Evolutionary conservation across 2,888 invertebrate genomes (phyloP).

Genomic region (Altica lythri): DNA sequence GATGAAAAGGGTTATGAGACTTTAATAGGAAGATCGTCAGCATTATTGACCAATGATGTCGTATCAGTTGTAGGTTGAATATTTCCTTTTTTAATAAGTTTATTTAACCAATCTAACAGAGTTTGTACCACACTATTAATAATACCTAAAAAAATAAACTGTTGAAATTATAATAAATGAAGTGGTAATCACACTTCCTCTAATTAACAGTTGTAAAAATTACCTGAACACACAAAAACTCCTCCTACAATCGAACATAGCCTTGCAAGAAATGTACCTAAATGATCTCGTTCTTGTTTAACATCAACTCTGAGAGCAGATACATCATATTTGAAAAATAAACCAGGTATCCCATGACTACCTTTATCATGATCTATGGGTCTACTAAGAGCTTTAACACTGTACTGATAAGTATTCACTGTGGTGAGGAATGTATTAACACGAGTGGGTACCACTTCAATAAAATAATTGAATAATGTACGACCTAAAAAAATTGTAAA

Average conservation of each 20-base stretch:
- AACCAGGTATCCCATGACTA: slow-evolving; percentile 92
- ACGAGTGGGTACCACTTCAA: slow-evolving; percentile 95
- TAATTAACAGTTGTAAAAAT: no score
- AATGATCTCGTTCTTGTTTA: slow-evolving; percentile 75
- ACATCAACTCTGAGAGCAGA: slow-evolving; percentile 87
- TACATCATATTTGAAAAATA: slow-evolving; percentile 94
- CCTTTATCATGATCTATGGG: slow-evolving; percentile 75
- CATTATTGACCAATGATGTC: no score
- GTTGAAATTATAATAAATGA: no score
- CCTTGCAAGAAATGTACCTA: slow-evolving; percentile 81
- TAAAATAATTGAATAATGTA: slow-evolving; percentile 89
- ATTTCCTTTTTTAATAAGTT: no score
- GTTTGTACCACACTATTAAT: no score
- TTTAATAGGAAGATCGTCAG: no score
- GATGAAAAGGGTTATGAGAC: no score
- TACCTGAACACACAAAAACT: slow-evolving; percentile 84
- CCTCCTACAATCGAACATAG: slow-evolving; percentile 92
- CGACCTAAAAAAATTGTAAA: slow-evolving; percentile 62
- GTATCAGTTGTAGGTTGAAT: no score
- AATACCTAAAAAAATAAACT: no score
- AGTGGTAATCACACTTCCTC: no score
- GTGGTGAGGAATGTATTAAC: slow-evolving; percentile 76
- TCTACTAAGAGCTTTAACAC: slow-evolving; percentile 87
- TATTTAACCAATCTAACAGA: no score
- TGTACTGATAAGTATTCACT: slow-evolving; percentile 88